These are phyloP conservation scores for Parazoanthus darwini DNA, from an alignment of 92 coral and sea anemone genomes.

Conservation along the genomic window DNA sequence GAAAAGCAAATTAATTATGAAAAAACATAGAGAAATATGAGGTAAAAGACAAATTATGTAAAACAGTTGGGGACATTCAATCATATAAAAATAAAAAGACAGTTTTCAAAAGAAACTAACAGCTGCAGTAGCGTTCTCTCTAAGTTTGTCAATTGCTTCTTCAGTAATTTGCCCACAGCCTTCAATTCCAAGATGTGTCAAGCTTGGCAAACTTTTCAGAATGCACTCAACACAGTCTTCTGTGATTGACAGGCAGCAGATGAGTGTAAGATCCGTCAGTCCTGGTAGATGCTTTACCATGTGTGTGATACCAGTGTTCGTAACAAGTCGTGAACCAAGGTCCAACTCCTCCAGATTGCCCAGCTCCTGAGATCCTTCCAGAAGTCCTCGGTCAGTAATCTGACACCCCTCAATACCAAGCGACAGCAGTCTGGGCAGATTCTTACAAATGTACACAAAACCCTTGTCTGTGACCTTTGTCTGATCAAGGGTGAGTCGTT, in stretches of 20 bases:
- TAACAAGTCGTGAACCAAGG: constrained; percentile 82
- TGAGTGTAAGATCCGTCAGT: constrained; percentile 80
- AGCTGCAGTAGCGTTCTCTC: constrained; percentile 63
- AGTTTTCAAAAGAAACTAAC: constrained; percentile 63
- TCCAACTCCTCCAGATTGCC: constrained; percentile 81
- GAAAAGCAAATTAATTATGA: background rate
- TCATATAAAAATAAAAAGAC: background rate
- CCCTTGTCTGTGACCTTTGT: constrained; percentile 85
- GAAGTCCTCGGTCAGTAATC: constrained; percentile 76
- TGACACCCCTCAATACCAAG: constrained; percentile 87
- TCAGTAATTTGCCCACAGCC: constrained; percentile 74
- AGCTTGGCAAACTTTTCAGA: constrained; percentile 70
- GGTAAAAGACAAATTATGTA: no score
- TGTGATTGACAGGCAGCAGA: constrained; percentile 69
- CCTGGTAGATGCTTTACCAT: constrained; percentile 74
- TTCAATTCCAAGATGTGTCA: constrained; percentile 91
- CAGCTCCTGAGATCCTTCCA: constrained; percentile 66
- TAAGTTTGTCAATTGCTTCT: constrained; percentile 64
- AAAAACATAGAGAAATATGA: no score
- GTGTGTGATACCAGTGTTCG: constrained; percentile 72
- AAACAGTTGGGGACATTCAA: no score
- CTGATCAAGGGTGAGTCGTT: constrained; percentile 78
- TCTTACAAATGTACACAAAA: constrained; percentile 73
- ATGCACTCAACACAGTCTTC: constrained; percentile 65
- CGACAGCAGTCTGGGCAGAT: constrained; percentile 74